Evolutionary conservation across 2,113 vertebrate species (phyloP).

Genomic region (Psephotus haematonotus): DNA sequence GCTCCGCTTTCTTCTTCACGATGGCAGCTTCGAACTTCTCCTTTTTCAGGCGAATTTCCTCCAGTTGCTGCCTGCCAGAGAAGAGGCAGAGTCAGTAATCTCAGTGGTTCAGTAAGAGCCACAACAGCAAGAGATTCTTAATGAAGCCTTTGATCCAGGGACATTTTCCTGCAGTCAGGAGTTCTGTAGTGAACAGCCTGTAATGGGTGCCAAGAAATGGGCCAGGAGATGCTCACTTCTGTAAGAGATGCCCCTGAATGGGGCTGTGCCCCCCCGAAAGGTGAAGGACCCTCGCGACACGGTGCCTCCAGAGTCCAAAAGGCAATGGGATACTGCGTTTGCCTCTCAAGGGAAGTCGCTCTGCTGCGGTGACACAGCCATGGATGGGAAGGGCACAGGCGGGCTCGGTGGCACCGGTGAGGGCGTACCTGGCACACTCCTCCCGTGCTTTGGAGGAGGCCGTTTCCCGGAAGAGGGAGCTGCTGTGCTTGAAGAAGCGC

Average conservation of each 20-base stretch:
- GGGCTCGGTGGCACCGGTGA: background rate
- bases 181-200: background rate
- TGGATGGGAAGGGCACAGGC: background rate
- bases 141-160: background rate
- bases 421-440: slow-evolving; percentile 69
- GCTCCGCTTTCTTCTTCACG: slow-evolving; percentile 53
- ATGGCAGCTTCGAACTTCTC: slow-evolving; percentile 50
- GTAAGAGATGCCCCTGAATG: background rate
- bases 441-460: slow-evolving; percentile 77
- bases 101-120: background rate
- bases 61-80: slow-evolving; percentile 74
- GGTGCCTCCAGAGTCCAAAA: background rate
- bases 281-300: background rate
- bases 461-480: slow-evolving; percentile 78
- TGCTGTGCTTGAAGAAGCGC: slow-evolving; percentile 72
- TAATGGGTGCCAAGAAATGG: background rate
- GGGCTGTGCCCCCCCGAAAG: background rate
- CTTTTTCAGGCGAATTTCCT: slow-evolving; percentile 75
- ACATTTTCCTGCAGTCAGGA: background rate
- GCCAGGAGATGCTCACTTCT: background rate
- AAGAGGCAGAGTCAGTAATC: background rate
- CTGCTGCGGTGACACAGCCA: background rate
- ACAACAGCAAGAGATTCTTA: background rate
- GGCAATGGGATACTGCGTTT: background rate
- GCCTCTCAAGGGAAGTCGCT: background rate